Evolutionary conservation across 1,140 invertebrate genomes (phyloP), one percentile per base, ranked within the genome.

Genomic region (Physella acuta): DNA sequence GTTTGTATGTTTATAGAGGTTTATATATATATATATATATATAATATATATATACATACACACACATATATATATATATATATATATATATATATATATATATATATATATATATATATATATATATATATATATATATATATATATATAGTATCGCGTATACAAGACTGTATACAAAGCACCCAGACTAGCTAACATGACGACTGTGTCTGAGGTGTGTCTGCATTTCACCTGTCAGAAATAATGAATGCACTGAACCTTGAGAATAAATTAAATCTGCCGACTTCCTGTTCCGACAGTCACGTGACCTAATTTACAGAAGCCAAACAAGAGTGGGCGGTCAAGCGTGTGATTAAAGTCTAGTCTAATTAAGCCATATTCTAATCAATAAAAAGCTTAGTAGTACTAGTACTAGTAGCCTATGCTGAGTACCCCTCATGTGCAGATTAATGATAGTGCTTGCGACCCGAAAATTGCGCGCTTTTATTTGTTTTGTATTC

Each of bases 41-140:
- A 44, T 44, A 11, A 44, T 44, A 44, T 20, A 44, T 44, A 44
- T 20, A 44, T 20, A 44, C 8, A 8, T 44, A 11, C 20, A 44
- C 20, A 44, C 20, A 20, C 39, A 44, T 44, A 44, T 44, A 44
- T 44, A 44, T 44, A 44, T 44, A 44, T 44, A 44, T 44, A 44
- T 44, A 44, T 44, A 44, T 44, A 44, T 44, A 44, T 44, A 44
- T 44, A 44, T 44, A 44, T 44, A 44, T 44, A 44, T 44, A 44
- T 44, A 44, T 44, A 44, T 44, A 44, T 44, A 44, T 44, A 44
- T 44, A 44, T 44, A 44, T 44, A 44, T 44, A 44, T 44, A 44
- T 44, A 44, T 44, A 44, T 44, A 44, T 44, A 44, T 44, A 44
- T 44, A 44, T 44, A 44, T 44, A 44, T 44, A 44, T 44, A 44